Base-by-base conservation (phyloP, 2,888 invertebrate species). In the Luperina testacea region DNA sequence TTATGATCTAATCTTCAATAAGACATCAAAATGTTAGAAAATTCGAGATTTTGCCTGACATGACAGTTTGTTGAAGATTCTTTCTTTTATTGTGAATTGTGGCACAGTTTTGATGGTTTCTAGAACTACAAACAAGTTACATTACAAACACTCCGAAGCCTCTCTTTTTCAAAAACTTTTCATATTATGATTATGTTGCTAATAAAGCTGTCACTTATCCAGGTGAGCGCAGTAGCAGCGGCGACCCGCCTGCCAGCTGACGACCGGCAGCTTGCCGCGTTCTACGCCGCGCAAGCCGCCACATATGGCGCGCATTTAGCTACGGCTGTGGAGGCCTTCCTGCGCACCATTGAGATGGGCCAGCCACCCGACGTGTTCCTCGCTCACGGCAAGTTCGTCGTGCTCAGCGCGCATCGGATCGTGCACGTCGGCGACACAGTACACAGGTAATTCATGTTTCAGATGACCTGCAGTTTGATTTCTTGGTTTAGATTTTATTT, bases 361-460 rank as follows among this genome's bases (percentile, higher is more conserved):
- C 99, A 99, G 93, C 99, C 99, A 63, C 99, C 99, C 0, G 98
- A 99, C 95, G 98, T 98, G 84, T 99, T 99, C 94, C 98, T 99
- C 74, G 99, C 99, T 24, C 98, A 99, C 93, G 98, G 99, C 75
- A 99, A 99, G 94, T 99, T 99, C 94, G 99, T 99, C 17, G 98
- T 99, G 59, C 97, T 99, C 72, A 98, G 98, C 93, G 99, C 99
- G 48, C 99, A 99, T 93, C 98, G 99, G 93, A 97, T 99, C 91
- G 99, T 99, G 38, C 98, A 99, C 93, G 99, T 99, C 82, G 99
- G 99, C 73, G 99, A 99, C 96, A 99, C 98, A 72, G 98, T 99
- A 51, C 98, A 99, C 93, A 95, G 96, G 96, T 96, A 82, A 82
- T 83, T 20, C 4, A 72, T 32, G n/a, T 38, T 67, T 48, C 38